Percentiles rank a stretch among this genome's conserved stretches.
Conservation (phyloP, 2,888 invertebrate species). For the Phragmatobia fuliginosa region DNA sequence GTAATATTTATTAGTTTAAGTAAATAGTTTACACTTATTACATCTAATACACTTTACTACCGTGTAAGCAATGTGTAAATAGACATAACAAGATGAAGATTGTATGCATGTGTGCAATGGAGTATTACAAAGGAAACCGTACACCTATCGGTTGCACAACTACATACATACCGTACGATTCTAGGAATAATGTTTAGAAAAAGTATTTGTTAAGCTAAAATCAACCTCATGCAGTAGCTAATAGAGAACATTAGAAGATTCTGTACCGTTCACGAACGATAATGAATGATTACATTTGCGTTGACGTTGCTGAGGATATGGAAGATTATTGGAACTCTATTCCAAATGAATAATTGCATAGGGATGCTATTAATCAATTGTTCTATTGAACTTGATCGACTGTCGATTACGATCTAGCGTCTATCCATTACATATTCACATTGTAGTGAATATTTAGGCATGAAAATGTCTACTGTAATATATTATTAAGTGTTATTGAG, state of each 20-base stretch:
- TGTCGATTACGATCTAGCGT: conserved; percentile 16
- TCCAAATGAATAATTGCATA: conserved; percentile 51
- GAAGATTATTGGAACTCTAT: conserved; percentile 48
- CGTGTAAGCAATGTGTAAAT: background rate
- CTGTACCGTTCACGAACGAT: conserved; percentile 17
- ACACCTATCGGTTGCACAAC: conserved; percentile 36
- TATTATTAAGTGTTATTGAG: background rate
- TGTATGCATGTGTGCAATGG: conserved; percentile 36
- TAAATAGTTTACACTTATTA: background rate
- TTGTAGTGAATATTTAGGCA: background rate
- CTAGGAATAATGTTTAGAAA: conserved; percentile 49
- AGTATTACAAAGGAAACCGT: conserved; percentile 43
- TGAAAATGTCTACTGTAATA: background rate
- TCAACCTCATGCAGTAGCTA: conserved; percentile 38
- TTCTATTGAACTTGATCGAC: conserved; percentile 43
- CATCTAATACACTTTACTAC: conserved; percentile 8
- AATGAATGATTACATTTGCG: conserved; percentile 35
- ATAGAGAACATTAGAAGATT: conserved; percentile 31
- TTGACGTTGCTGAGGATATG: conserved; percentile 51
- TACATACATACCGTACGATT: conserved; percentile 35
- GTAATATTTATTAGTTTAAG: background rate
- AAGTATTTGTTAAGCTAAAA: conserved; percentile 43
- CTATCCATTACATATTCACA: conserved; percentile 14
- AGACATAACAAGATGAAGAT: conserved; percentile 33
- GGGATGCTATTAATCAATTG: conserved; percentile 38